Evolutionary conservation across 2,113 vertebrate genomes (phyloP).

Genomic region (Lutjanus erythropterus): DNA sequence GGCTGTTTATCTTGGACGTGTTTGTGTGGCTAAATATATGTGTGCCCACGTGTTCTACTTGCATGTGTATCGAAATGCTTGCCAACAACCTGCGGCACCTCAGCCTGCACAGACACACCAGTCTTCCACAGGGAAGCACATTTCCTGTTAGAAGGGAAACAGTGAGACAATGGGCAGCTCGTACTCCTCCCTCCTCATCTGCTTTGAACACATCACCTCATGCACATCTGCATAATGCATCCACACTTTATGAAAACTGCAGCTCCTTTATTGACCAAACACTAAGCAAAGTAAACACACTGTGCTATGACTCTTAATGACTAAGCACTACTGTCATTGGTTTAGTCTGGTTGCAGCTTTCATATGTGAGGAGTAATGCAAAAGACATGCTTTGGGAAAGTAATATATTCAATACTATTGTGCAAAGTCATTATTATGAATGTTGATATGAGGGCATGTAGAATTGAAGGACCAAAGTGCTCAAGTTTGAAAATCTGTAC

Average conservation of each 20-base stretch:
- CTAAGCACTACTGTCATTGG: neutral
- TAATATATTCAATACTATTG: neutral
- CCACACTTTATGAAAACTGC: neutral
- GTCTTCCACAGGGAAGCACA: slow-evolving; percentile 5
- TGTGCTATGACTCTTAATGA: neutral
- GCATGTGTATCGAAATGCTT: neutral
- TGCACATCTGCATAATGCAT: slow-evolving; percentile 39
- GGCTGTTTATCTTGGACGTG: slow-evolving; percentile 3
- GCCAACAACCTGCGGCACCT: neutral
- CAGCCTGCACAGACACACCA: neutral
- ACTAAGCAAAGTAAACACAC: neutral
- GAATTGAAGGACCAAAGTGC: neutral
- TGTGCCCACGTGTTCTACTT: neutral
- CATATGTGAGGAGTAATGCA: neutral
- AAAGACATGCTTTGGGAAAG: neutral
- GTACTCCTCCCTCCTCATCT: neutral
- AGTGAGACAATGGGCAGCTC: slow-evolving; percentile 35
- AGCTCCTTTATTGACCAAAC: neutral
- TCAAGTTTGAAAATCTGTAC: neutral
- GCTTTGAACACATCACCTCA: slow-evolving; percentile 24
- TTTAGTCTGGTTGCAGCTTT: neutral
- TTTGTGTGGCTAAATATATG: neutral
- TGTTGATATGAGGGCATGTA: neutral
- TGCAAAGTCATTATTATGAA: neutral
- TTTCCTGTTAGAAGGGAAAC: slow-evolving; percentile 43